phyloP scores from a whole-genome alignment of 1,140 invertebrate genomes.

The Trachymyrmex cornetzi region DNA sequence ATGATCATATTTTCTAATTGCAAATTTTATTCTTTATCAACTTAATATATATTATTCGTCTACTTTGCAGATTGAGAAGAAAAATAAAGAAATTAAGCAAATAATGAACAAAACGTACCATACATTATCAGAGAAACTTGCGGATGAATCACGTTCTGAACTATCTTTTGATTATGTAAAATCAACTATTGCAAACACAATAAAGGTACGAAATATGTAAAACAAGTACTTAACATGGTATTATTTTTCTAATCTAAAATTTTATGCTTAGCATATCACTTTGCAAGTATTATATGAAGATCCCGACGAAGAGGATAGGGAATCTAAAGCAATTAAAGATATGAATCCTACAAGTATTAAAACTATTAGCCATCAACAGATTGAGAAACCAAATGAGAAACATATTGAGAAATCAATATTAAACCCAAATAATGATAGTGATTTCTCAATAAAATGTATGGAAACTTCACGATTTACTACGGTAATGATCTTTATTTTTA shows the following conservation, averaged over 20 bases:
- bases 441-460: conserved; percentile 7
- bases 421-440: neutral
- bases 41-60: conserved; percentile 3
- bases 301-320: conserved; percentile 20
- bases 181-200: conserved; percentile 76
- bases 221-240: conserved; percentile 22
- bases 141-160: conserved; percentile 76
- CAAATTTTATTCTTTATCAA: conserved; percentile 19
- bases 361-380: neutral
- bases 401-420: neutral
- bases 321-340: conserved; percentile 42
- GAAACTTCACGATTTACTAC: conserved; percentile 25
- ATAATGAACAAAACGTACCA: conserved; percentile 82
- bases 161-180: conserved; percentile 74
- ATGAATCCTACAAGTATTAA: neutral
- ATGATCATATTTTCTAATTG: conserved; percentile 6
- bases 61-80: conserved; percentile 71
- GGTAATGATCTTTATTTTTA: conserved; percentile 36
- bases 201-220: conserved; percentile 74
- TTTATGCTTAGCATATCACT: conserved; percentile 76
- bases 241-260: conserved; percentile 11
- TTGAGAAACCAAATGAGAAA: conserved; percentile 13
- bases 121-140: conserved; percentile 77
- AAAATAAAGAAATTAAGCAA: conserved; percentile 79
- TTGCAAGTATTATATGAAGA: conserved; percentile 76